Percentiles rank a stretch among this genome's conserved stretches.
Conservation (phyloP, 2,888 invertebrate genomes). For the Stegophylla sp. region DNA sequence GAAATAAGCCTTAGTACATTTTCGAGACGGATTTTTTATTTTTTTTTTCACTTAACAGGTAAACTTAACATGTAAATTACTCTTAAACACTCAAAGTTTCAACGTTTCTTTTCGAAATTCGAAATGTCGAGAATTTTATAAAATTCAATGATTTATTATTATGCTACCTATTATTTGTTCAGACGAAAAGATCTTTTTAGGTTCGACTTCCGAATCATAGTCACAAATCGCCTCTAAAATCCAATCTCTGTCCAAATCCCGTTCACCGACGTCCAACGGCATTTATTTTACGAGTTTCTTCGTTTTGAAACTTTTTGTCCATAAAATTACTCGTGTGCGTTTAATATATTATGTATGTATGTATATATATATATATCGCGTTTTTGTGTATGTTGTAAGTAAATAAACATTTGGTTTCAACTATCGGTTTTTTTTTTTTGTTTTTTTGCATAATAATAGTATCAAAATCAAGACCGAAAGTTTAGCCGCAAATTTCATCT, state of each 20-base stretch:
- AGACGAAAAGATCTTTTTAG: not conserved
- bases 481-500: constrained; percentile 42
- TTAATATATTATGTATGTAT: not conserved
- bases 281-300: not conserved
- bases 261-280: constrained; percentile 8
- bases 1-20: not conserved
- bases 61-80: constrained; percentile 17
- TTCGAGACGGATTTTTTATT: constrained; percentile 5
- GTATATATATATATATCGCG: not conserved
- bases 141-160: not conserved
- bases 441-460: constrained; percentile 18
- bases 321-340: constrained; percentile 29
- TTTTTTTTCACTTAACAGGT: not conserved
- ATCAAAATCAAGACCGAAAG: constrained; percentile 36
- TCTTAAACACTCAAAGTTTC: not conserved
- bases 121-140: constrained; percentile 32
- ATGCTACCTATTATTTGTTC: constrained; percentile 33
- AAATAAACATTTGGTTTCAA: constrained; percentile 22
- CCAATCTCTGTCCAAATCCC: constrained; percentile 15
- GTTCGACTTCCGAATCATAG: constrained; percentile 3
- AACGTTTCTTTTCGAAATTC: constrained; percentile 22
- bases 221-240: not conserved
- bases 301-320: constrained; percentile 37
- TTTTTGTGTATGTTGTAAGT: not conserved
- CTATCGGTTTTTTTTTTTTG: constrained; percentile 1